Evolutionary conservation across 2,113 vertebrate species (phyloP), one percentile per base, ranked within the genome.

Genomic region (Salvelinus sp.): DNA sequence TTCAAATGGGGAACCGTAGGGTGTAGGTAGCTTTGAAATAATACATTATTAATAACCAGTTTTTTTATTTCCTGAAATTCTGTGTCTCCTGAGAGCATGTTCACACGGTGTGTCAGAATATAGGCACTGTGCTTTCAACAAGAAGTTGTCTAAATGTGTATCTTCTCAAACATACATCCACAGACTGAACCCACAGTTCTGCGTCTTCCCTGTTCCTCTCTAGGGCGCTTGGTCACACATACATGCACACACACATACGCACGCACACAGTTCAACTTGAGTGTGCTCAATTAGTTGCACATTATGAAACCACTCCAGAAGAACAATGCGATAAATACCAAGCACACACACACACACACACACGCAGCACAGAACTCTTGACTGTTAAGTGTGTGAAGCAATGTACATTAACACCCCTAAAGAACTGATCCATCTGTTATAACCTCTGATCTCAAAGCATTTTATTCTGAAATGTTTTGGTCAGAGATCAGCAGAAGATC

Each of bases 101-200:
- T n/a, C 20, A 13, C 20, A 69, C 66, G 20, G 30, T 27, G 16
- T 76, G 64, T 23, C 66, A 48, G 18, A 70, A 67, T 69, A 70
- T 76, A 48, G 28, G 69, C 64, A 27, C 72, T 70, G 60, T 81
- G 82, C 57, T 80, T 83, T 82, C 76, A 62, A 70, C 73, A 72
- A 74, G 48, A 63, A 74, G 22, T 77, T 71, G 47, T 66, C 20
- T 64, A 62, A 33, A 10, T 58, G 70, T 67, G 25, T 67, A 62
- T 72, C 71, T 66, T 68, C 7, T 44, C 33, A 69, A 44, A 28
- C 20, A 67, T 48, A 44, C 22, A 20, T n/a, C 18, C 74, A 48
- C 48, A 33, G 54, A 9, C 28, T 70, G 62, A 62, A 54, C 22
- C 18, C 28, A 27, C 23, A 10, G 16, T 10, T 38, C 66, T 30